A percentile compares a stretch with the other conserved stretches of the same genome.
Conservation (phyloP, 1,140 invertebrate species). For the Sycophaga agraensis region DNA sequence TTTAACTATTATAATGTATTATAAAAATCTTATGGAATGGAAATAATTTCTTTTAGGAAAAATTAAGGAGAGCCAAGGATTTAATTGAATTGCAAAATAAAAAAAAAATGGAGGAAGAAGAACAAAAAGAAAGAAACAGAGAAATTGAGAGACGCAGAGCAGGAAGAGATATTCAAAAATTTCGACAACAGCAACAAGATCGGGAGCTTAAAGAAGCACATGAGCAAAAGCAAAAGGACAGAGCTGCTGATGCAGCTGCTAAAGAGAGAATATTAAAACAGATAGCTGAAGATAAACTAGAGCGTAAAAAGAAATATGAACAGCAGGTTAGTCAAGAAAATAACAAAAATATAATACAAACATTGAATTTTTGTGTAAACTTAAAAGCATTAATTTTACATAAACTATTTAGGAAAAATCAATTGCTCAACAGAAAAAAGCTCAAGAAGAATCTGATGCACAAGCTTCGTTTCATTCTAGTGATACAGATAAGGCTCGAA, state of each 20-base stretch:
- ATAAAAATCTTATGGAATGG: not conserved
- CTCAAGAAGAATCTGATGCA: slow-evolving; percentile 24
- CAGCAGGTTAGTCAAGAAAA: no score
- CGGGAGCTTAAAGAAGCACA: slow-evolving; percentile 70
- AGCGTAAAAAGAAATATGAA: slow-evolving; percentile 55
- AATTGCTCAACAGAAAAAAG: slow-evolving; percentile 29
- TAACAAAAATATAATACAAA: no score
- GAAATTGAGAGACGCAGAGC: slow-evolving; percentile 72
- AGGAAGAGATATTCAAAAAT: slow-evolving; percentile 70
- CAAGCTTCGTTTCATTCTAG: slow-evolving; percentile 31
- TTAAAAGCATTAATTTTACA: no score
- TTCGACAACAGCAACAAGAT: slow-evolving; percentile 72
- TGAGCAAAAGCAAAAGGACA: slow-evolving; percentile 71
- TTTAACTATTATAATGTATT: not conserved
- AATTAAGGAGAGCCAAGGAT: slow-evolving; percentile 54
- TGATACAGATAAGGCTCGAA: slow-evolving; percentile 58
- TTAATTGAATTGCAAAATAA: slow-evolving; percentile 63
- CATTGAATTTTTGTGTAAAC: no score
- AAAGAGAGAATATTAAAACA: slow-evolving; percentile 70
- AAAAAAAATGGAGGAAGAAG: slow-evolving; percentile 66
- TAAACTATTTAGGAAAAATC: slow-evolving; percentile 28
- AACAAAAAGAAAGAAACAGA: slow-evolving; percentile 64
- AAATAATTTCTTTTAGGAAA: slow-evolving; percentile 41
- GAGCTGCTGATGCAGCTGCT: slow-evolving; percentile 67
- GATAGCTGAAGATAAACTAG: slow-evolving; percentile 74